phyloP scores from a whole-genome alignment of 2,888 invertebrate genomes.

The Clistopyga incitator region DNA sequence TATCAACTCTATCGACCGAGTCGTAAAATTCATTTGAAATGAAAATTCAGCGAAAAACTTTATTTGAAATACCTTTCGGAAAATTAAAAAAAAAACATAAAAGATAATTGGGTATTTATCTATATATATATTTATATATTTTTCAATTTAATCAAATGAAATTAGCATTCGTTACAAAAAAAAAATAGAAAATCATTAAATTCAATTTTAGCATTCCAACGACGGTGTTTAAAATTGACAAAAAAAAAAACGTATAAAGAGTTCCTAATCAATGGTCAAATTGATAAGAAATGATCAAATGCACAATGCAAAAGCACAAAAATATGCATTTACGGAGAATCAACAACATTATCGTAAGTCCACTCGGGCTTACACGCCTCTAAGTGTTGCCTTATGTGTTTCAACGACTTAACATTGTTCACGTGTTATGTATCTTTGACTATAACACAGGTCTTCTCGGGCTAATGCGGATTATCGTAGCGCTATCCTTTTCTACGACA shows the following conservation, averaged over 20 bases:
- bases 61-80: background rate
- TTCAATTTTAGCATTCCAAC: too few relatives aligned
- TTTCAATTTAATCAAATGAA: too few relatives aligned
- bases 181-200: too few relatives aligned
- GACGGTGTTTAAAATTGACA: too few relatives aligned
- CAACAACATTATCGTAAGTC: background rate
- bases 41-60: background rate
- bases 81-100: too few relatives aligned
- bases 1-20: background rate
- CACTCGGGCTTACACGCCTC: conserved; percentile 27
- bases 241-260: too few relatives aligned
- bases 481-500: conserved; percentile 20
- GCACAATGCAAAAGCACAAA: background rate
- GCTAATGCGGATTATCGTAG: conserved; percentile 57
- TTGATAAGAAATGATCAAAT: too few relatives aligned
- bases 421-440: background rate
- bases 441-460: conserved; percentile 21
- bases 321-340: background rate
- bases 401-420: conserved; percentile 19
- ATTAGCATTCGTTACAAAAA: too few relatives aligned
- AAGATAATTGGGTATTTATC: too few relatives aligned
- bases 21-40: background rate
- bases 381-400: background rate
- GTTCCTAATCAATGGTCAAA: too few relatives aligned
- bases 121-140: too few relatives aligned